A percentile compares a stretch with the other conserved stretches of the same genome.
Conservation (phyloP, 2,888 invertebrate genomes). For the Boloria selene region DNA sequence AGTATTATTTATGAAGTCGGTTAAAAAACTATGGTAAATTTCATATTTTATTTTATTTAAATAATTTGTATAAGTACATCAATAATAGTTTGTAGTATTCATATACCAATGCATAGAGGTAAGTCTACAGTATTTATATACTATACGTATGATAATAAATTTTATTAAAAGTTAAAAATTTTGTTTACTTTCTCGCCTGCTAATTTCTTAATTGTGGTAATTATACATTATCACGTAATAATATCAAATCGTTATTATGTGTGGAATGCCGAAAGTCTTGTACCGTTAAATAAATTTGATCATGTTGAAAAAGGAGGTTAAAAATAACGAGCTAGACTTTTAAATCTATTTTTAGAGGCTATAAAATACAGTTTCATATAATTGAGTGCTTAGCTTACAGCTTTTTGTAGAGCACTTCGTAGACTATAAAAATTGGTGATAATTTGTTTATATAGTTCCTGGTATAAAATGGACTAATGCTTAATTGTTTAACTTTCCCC, state of each 20-base stretch:
- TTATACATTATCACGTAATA: conserved; percentile 3
- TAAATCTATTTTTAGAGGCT: too few species aligned
- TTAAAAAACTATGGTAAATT: not conserved
- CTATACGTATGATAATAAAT: conserved; percentile 49
- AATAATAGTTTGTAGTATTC: not conserved
- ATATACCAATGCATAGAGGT: conserved; percentile 21
- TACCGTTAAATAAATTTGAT: too few species aligned
- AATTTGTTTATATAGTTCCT: too few species aligned
- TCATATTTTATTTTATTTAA: not conserved
- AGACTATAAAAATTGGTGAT: too few species aligned
- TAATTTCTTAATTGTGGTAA: conserved; percentile 7
- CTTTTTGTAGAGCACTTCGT: too few species aligned
- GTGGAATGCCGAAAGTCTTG: not conserved
- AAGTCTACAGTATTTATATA: conserved; percentile 14
- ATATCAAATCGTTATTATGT: not conserved
- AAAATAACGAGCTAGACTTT: too few species aligned
- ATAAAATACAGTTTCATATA: too few species aligned
- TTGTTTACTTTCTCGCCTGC: conserved; percentile 15
- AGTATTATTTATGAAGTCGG: not conserved
- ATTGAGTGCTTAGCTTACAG: too few species aligned
- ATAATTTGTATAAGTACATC: not conserved
- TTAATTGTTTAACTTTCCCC: too few species aligned
- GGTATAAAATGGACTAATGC: too few species aligned
- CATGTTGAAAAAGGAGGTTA: too few species aligned
- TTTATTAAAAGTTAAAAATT: conserved; percentile 49